Base-by-base conservation (phyloP, 2,888 invertebrate species). In the Epinotia brunnichana region DNA sequence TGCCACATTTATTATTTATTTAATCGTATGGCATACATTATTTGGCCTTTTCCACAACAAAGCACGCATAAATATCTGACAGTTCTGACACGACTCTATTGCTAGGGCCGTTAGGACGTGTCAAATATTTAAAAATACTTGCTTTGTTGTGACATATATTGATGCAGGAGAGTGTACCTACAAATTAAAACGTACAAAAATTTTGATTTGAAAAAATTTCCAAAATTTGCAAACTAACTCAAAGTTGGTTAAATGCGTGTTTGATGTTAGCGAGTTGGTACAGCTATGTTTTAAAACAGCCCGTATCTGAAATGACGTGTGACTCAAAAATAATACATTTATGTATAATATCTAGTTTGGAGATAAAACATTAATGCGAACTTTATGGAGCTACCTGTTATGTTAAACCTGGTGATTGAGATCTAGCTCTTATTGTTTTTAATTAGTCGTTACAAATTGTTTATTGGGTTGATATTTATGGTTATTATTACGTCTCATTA, bases 311-410 rank as follows among this genome's bases (percentile, higher is more conserved):
- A 3, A 48, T n/a, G 48, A 2, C n/a, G 48, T 44, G 15, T 3
- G 13, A 15, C 2, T 44, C 15, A 3, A 44, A 39, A 11, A 11
- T 44, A 44, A 15, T 35, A 3, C 10, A 59, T 59, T 17, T 29
- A 57, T 39, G 11, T 9, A 9, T 10, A 10, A 57, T 29, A n/a
- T 9, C 5, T 29, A 29, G 35, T 39, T 15, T 3, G 10, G 17
- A 39, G 59, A 41, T 60, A 21, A 29, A 15, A 44, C 24, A 3
- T 62, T 69, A 44, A 54, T 41, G 24, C 15, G 15, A 56, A 57
- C 53, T 59, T 64, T 51, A 59, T 53, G n/a, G 21, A 13, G 39
- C 39, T 39, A 59, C 70, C 64, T 59, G 57, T 63, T 48, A 48
- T 48, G n/a, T 48, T 9, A 48, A 35, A 11, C 11, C 44, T 35